These are phyloP conservation scores for Lytechinus variegatus DNA, from an alignment of 35 echinoderm and acorn worm species.

Conservation along the genomic window DNA sequence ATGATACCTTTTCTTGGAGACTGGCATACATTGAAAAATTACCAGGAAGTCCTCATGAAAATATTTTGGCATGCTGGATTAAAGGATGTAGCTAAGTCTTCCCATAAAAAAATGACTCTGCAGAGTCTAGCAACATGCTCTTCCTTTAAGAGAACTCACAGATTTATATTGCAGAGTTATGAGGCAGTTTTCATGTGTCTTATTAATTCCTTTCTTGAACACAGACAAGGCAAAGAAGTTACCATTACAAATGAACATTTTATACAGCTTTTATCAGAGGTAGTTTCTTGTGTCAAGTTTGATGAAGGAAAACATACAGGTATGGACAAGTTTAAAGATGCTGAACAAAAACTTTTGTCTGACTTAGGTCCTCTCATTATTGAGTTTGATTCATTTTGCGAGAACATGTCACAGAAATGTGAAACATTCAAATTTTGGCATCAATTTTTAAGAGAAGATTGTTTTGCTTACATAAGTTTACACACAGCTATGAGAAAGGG, in stretches of 20 bases:
- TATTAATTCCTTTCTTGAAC: constrained; percentile 23
- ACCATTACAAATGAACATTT: constrained; percentile 16
- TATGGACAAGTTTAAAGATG: background rate
- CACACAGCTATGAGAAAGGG: constrained; percentile 54
- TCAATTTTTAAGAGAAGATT: constrained; percentile 48
- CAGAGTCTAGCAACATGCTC: constrained; percentile 46
- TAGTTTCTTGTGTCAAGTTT: constrained; percentile 33
- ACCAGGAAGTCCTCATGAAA: constrained; percentile 49
- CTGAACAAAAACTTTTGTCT: background rate
- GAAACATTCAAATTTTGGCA: constrained; percentile 53
- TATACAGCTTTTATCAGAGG: background rate
- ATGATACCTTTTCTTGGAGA: constrained; percentile 48
- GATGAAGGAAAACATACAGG: constrained; percentile 45
- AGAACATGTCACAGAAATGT: constrained; percentile 48
- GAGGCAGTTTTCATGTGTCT: constrained; percentile 30
- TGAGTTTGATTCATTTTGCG: constrained; percentile 42
- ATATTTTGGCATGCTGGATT: constrained; percentile 53
- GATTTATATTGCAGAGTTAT: constrained; percentile 48
- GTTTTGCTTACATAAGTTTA: constrained; percentile 49
- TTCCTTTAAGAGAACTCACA: constrained; percentile 45
- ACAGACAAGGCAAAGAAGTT: constrained; percentile 47
- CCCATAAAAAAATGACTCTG: constrained; percentile 37
- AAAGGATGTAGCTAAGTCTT: constrained; percentile 17
- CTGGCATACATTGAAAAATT: constrained; percentile 58
- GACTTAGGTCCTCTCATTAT: background rate